Evolutionary conservation across 1,140 invertebrate species (phyloP), one percentile per base, ranked within the genome.

Genomic region (Dinoponera quadriceps): DNA sequence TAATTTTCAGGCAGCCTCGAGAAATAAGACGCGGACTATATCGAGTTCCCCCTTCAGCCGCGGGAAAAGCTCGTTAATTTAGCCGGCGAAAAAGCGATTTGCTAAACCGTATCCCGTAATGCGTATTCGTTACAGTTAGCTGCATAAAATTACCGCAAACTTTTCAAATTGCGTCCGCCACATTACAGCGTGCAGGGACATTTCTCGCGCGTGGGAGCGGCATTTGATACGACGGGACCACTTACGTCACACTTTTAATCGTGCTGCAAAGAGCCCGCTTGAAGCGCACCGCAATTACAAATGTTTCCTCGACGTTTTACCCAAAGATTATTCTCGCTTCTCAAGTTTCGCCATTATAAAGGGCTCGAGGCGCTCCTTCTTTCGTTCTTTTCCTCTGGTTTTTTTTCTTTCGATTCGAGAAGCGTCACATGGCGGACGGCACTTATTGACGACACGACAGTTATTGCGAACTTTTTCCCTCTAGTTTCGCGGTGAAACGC

Each of bases 381-480:
- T 44, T 44, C 3, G 38, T 44, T 9, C 11, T 11, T 44, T 0
- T 44, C 7, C 7, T 44, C 38, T 9, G 4, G 3, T 11, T 4
- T 44, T 44, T 0, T 44, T 11, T 44, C 3, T 33, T 63, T 44
- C 33, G 33, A 77, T 65, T 65, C 27, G 65, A 54, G 65, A 54
- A 3, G 9, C 27, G 14, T 75, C n/a, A 65, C 16, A 48, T 38
- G n/a, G 38, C 22, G 25, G n/a, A 54, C n/a, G 73, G 27, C 14
- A 63, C 14, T 77, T 77, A 77, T 77, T 77, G 27, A 65, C 38
- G 60, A 38, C 11, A 65, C 49, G 73, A 77, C 60, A 77, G 59
- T 77, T 77, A 77, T 77, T 77, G 27, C 57, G 4, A 73, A 73
- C 60, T 54, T 77, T 77, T 77, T 77, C 48, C 20, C 9, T 44